Conservation (phyloP, 1,140 invertebrate genomes). For the Phymastichus coffea region DNA sequence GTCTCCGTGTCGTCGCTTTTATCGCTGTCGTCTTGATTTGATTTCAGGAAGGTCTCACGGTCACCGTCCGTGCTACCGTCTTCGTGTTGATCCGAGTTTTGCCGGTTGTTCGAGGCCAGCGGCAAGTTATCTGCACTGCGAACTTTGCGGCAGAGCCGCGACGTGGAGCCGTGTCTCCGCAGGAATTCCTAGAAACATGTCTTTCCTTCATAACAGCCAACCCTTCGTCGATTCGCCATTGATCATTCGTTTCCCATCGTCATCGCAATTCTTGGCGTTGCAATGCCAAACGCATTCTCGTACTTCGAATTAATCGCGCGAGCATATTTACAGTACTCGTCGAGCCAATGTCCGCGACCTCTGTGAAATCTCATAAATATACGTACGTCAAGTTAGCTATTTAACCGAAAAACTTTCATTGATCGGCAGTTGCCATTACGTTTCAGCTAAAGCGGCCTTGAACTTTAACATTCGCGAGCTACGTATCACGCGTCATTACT, state of each 20-base stretch:
- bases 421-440: constrained; percentile 33
- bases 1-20: constrained; percentile 43
- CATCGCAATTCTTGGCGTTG: too few relatives aligned
- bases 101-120: constrained; percentile 42
- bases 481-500: constrained; percentile 34
- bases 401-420: constrained; percentile 23
- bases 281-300: too few relatives aligned
- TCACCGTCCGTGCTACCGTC: constrained; percentile 55
- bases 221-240: too few relatives aligned
- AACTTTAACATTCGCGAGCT: constrained; percentile 39
- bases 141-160: constrained; percentile 73
- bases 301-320: too few relatives aligned
- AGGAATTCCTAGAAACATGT: constrained; percentile 62
- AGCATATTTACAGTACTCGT: too few relatives aligned
- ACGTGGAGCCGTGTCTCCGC: constrained; percentile 74
- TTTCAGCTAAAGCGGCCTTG: constrained; percentile 34
- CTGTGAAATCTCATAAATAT: too few relatives aligned
- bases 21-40: constrained; percentile 43
- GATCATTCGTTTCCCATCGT: too few relatives aligned
- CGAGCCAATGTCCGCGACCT: too few relatives aligned
- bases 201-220: too few relatives aligned
- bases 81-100: constrained; percentile 41
- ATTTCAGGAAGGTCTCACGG: constrained; percentile 50
- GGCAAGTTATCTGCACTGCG: constrained; percentile 68
- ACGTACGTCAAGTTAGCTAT: background rate